These are phyloP conservation scores for Patella depressa DNA, from an alignment of 2,888 invertebrate species.

Conservation along the genomic window DNA sequence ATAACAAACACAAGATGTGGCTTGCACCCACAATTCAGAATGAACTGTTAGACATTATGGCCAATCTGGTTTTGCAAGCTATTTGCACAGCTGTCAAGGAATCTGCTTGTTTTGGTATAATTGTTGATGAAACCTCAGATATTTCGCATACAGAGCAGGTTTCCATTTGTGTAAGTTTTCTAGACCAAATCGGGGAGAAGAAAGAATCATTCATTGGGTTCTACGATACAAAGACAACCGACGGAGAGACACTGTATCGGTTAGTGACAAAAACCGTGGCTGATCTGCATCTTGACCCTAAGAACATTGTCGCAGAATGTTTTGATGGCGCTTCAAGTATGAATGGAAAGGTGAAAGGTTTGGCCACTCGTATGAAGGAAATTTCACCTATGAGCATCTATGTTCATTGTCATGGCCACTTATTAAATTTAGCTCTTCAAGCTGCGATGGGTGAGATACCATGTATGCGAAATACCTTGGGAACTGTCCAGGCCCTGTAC, in stretches of 20 bases:
- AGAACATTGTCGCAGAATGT: background rate
- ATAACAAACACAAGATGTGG: background rate
- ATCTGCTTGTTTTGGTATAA: background rate
- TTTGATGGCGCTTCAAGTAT: background rate
- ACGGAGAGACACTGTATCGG: background rate
- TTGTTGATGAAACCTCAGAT: slow-evolving; percentile 3
- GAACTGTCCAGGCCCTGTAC: background rate
- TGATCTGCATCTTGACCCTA: background rate
- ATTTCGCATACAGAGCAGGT: background rate
- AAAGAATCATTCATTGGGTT: background rate
- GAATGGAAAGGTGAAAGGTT: background rate
- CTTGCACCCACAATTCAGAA: slow-evolving; percentile 8
- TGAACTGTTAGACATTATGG: background rate
- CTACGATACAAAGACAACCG: background rate
- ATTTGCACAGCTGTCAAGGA: background rate
- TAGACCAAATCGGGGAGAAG: background rate
- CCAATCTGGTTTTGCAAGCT: background rate
- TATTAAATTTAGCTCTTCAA: background rate
- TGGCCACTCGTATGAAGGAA: background rate
- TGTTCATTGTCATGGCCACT: background rate
- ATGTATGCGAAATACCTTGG: no score
- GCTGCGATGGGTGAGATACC: background rate
- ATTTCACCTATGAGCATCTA: background rate
- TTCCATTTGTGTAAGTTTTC: background rate
- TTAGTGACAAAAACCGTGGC: background rate